These are phyloP conservation scores for Menidia beryllina DNA, from an alignment of 2,113 vertebrate genomes.

Conservation along the genomic window DNA sequence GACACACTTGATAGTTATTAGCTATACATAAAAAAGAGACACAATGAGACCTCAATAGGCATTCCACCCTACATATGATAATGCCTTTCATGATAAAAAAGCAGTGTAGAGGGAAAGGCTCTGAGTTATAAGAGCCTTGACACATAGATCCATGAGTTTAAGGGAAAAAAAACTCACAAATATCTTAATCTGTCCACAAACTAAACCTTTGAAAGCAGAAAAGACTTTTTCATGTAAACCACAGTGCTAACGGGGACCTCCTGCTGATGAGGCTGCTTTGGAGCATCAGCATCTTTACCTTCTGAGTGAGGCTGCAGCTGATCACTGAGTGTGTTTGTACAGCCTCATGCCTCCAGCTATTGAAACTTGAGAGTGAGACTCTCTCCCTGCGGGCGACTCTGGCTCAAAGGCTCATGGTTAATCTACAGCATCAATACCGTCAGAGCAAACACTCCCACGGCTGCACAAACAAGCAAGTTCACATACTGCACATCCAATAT, in stretches of 20 bases:
- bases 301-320: conserved; percentile 19
- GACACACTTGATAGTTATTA: neutral
- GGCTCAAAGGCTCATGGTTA: conserved; percentile 33
- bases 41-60: neutral
- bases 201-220: neutral
- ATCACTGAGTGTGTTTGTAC: conserved; percentile 37
- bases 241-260: neutral
- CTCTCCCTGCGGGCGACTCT: conserved; percentile 1
- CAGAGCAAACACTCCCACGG: conserved; percentile 7
- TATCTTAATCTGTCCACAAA: neutral
- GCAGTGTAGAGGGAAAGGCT: neutral
- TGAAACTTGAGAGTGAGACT: conserved; percentile 33
- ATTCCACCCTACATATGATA: neutral
- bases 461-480: conserved; percentile 19
- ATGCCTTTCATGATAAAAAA: neutral
- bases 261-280: neutral
- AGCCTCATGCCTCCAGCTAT: conserved; percentile 37
- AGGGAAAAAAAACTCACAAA: neutral
- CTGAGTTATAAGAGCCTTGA: neutral
- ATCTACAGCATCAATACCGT: conserved; percentile 50
- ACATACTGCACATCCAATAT: neutral
- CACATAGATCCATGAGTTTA: neutral
- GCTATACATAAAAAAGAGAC: neutral
- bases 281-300: conserved; percentile 10
- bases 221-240: neutral